Percentiles rank a stretch among this genome's conserved stretches.
These are phyloP conservation scores for Lasioglossum vierecki DNA, from an alignment of 2,888 invertebrate genomes.

Conservation along the genomic window DNA sequence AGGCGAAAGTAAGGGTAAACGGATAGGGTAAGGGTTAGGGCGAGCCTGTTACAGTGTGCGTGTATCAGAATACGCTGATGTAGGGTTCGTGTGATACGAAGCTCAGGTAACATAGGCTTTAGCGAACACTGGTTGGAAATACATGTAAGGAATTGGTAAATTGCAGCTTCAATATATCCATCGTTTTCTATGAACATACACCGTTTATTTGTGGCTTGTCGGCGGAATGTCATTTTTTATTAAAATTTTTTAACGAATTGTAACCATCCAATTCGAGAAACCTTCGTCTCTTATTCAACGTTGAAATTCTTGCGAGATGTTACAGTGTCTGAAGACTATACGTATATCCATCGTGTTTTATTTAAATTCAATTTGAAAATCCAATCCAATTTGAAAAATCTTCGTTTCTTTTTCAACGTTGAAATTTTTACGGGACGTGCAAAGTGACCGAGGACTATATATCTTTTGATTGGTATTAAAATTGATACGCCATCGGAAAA, in stretches of 20 bases:
- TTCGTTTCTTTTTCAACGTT: neutral
- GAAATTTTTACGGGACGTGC: neutral
- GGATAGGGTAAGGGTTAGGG: slow-evolving; percentile 12
- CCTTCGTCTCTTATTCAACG: neutral
- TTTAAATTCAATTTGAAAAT: too few relatives aligned
- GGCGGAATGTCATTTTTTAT: neutral
- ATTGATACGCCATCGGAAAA: neutral
- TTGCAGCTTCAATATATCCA: neutral
- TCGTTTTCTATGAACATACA: neutral
- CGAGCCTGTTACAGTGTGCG: neutral
- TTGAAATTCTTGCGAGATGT: neutral
- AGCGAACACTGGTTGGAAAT: slow-evolving; percentile 4
- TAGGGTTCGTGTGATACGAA: slow-evolving; percentile 10
- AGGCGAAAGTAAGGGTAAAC: slow-evolving; percentile 10
- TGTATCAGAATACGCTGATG: slow-evolving; percentile 6
- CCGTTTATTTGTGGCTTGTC: neutral
- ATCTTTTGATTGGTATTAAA: neutral
- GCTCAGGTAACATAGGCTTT: slow-evolving; percentile 14
- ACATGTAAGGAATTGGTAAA: neutral
- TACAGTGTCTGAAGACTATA: too few relatives aligned
- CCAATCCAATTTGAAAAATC: neutral
- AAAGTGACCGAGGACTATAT: neutral
- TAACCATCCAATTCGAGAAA: neutral
- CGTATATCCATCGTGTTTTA: too few relatives aligned
- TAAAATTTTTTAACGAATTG: neutral